phyloP scores from a whole-genome alignment of 2,888 invertebrate genomes.

The Entomobrya proxima region DNA sequence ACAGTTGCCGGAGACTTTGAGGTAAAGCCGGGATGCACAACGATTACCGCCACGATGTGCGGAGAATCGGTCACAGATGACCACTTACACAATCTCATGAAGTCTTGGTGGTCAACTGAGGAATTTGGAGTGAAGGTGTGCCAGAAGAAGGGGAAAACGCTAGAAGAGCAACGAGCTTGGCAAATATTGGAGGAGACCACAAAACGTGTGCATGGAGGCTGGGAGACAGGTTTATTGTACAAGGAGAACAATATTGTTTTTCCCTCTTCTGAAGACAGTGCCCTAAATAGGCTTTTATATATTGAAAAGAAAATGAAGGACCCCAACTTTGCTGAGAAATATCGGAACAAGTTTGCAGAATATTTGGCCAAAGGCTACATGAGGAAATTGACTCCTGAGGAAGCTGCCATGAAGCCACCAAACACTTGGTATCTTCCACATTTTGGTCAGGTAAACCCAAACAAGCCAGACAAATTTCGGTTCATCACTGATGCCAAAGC shows the following conservation, averaged over 20 bases:
- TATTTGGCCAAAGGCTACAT: constrained; percentile 18
- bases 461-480: constrained; percentile 53
- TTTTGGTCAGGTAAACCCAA: constrained; percentile 54
- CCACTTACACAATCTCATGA: background rate
- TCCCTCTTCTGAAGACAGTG: constrained; percentile 1
- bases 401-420: background rate
- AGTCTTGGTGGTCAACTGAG: background rate
- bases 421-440: background rate
- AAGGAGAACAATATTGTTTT: background rate
- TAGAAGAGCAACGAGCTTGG: constrained; percentile 8
- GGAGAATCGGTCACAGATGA: background rate
- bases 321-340: background rate
- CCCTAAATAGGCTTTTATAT: constrained; percentile 33
- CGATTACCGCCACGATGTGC: background rate
- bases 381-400: background rate
- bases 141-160: background rate
- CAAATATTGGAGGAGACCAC: background rate
- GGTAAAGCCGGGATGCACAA: no score
- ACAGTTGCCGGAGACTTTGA: background rate
- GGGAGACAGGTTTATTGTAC: constrained; percentile 42
- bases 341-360: background rate
- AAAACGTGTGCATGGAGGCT: background rate
- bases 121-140: background rate
- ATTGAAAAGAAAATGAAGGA: constrained; percentile 40
- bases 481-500: constrained; percentile 57